A percentile compares a stretch with the other conserved stretches of the same genome.
These are phyloP conservation scores for Conger conger DNA, from an alignment of 2,113 vertebrate genomes.

Conservation along the genomic window DNA sequence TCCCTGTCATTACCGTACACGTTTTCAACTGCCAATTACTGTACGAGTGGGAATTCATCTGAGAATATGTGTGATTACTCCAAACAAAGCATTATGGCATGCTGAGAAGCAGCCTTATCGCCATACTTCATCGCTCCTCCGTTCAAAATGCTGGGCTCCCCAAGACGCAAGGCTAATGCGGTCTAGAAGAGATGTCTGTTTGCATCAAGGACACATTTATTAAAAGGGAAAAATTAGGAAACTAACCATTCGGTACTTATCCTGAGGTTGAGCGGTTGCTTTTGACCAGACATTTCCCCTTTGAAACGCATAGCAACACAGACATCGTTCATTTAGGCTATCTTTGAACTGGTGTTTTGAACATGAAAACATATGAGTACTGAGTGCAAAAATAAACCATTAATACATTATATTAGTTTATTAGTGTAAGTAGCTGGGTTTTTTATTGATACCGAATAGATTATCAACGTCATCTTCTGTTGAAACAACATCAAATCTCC, in stretches of 20 bases:
- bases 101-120: neutral
- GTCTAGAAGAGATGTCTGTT: neutral
- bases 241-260: neutral
- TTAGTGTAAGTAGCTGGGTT: no score
- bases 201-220: neutral
- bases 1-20: neutral
- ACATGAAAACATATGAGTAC: neutral
- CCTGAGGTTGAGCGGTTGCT: neutral
- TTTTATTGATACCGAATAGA: no score
- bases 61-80: neutral
- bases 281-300: conserved; percentile 3
- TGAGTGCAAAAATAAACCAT: no score
- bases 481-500: no score
- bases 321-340: neutral
- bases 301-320: neutral
- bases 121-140: neutral
- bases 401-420: no score
- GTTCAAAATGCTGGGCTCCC: neutral
- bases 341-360: neutral
- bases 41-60: neutral
- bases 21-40: neutral
- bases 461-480: no score
- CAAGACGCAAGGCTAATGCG: neutral
- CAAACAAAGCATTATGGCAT: neutral
- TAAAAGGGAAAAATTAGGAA: neutral